A percentile compares a stretch with the other conserved stretches of the same genome.
Evolutionary conservation across 2,888 invertebrate genomes (phyloP).

Genomic region (Epinotia bilunana): DNA sequence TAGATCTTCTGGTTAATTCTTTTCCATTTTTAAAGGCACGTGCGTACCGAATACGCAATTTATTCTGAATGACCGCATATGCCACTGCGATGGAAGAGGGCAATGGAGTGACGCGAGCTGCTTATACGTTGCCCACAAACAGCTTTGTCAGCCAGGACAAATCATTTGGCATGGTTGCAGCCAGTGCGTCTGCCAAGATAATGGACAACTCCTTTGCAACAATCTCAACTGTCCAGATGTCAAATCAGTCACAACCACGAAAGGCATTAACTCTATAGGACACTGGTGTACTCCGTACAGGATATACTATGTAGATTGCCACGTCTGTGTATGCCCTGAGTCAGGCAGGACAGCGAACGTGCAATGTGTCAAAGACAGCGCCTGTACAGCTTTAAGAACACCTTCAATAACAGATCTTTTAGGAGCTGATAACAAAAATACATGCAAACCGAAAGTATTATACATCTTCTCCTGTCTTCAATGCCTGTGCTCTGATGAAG

Average conservation of each 20-base stretch:
- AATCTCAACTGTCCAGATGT: conserved; percentile 59
- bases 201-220: conserved; percentile 65
- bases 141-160: conserved; percentile 66
- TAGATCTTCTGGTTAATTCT: conserved; percentile 20
- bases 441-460: conserved; percentile 74
- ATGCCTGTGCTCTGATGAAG: conserved; percentile 70
- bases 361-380: conserved; percentile 68
- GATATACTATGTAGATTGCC: conserved; percentile 73
- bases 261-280: conserved; percentile 36
- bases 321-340: conserved; percentile 71
- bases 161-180: conserved; percentile 70
- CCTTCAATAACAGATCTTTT: conserved; percentile 47
- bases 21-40: conserved; percentile 55
- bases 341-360: conserved; percentile 67
- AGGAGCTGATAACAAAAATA: conserved; percentile 52
- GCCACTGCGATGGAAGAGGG: conserved; percentile 67
- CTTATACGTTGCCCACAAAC: conserved; percentile 55
- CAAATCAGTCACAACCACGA: neutral
- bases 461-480: conserved; percentile 72
- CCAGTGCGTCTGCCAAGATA: conserved; percentile 71
- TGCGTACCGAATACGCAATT: conserved; percentile 73
- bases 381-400: conserved; percentile 58
- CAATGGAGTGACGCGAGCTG: conserved; percentile 66
- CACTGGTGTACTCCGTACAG: conserved; percentile 68
- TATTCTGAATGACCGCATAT: conserved; percentile 64